These are phyloP conservation scores for Sandelia bainsii DNA, from an alignment of 2,797 vertebrate genomes.

Conservation along the genomic window DNA sequence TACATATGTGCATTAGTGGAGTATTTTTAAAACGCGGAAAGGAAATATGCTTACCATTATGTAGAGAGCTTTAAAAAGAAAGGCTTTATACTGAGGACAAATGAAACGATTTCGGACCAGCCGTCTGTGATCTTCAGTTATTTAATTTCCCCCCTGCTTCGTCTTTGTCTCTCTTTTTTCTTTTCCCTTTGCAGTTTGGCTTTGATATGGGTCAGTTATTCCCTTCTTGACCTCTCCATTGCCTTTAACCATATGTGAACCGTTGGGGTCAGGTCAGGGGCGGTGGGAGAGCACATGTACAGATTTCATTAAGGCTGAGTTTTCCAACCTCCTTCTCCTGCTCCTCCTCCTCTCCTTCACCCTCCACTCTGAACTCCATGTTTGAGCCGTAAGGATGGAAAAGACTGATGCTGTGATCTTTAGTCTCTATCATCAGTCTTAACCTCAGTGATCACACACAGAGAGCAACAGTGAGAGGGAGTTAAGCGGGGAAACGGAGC, in stretches of 20 bases:
- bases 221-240: constrained; percentile 27
- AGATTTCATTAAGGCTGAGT: constrained; percentile 34
- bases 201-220: constrained; percentile 27
- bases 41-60: constrained; percentile 28
- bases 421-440: no score
- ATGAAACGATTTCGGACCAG: constrained; percentile 16
- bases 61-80: constrained; percentile 26
- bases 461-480: no score
- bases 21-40: constrained; percentile 30
- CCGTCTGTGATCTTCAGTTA: not conserved
- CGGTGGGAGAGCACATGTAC: constrained; percentile 13
- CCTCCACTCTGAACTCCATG: constrained; percentile 36
- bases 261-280: constrained; percentile 3
- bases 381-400: no score
- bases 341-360: constrained; percentile 2
- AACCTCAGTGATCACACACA: no score
- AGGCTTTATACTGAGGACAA: constrained; percentile 31
- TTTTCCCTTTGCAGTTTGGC: constrained; percentile 29
- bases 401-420: no score
- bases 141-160: not conserved
- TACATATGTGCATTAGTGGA: constrained; percentile 11
- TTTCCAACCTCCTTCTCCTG: constrained; percentile 16
- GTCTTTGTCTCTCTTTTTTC: not conserved
- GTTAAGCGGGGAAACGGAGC: no score
- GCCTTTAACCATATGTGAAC: constrained; percentile 22